Evolutionary conservation across 2,797 vertebrate species (phyloP), one percentile per base, ranked within the genome.

Genomic region (Esox masquinongy): DNA sequence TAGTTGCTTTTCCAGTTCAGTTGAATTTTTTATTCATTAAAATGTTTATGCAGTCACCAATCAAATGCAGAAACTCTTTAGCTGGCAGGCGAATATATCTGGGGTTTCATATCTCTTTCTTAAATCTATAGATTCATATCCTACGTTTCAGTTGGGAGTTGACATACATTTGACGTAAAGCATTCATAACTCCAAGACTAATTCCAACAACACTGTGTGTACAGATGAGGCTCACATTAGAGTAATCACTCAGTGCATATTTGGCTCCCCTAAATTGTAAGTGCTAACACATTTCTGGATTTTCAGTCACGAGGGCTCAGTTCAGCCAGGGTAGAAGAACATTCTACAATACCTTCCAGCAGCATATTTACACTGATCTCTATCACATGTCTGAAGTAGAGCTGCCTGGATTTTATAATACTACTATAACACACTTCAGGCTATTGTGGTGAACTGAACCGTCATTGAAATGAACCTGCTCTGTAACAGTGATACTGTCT

Each of bases 281-380:
- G 74, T 80, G 76, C 76, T 80, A 81, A 81, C 82, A 81, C 77
- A 77, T 75, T 80, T 77, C 78, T 74, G 17, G 79, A 70, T 76
- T 76, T 71, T 73, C 24, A 43, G 36, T 68, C 69, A 39, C 70
- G 70, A 68, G 68, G 59, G 56, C 14, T 3, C 1, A 47, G 59
- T 53, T 36, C 56, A 72, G 75, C 49, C 68, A 77, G 36, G 50
- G 70, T 63, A 73, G 34, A 76, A 80, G 29, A 59, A 47, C 31
- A 59, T 74, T 70, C 68, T 74, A 68, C 66, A 56, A 66, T 71
- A n/a, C 50, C 51, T 61, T 74, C 50, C 56, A 71, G 61, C 24
- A 69, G 50, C 15, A 66, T 29, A 66, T 51, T 51, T 51, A 22
- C 49, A 51, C 14, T n/a, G 59, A 72, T 66, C 61, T 53, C 74